Conservation (phyloP, 2,888 invertebrate species). For the Drosophila bunnanda region DNA sequence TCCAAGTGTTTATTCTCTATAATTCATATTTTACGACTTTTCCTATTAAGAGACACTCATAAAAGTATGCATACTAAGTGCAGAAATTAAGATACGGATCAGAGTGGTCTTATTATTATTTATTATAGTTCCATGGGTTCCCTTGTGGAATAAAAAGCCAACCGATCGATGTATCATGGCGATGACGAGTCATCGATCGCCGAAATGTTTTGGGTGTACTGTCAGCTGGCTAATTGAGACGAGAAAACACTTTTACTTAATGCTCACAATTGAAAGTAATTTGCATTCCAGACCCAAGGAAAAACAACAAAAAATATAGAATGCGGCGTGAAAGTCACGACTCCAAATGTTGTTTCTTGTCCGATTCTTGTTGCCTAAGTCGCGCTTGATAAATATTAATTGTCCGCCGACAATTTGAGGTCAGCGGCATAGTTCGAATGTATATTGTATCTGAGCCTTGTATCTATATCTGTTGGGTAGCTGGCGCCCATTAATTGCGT, state of each 20-base stretch:
- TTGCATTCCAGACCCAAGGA: conserved; percentile 59
- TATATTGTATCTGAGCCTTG: conserved; percentile 24
- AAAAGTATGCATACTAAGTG: neutral
- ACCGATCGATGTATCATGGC: conserved; percentile 3
- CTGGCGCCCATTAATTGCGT: conserved; percentile 66
- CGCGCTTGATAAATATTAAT: conserved; percentile 76
- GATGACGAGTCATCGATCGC: conserved; percentile 23
- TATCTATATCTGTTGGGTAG: conserved; percentile 27
- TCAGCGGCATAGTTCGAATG: conserved; percentile 53
- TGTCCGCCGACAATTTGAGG: conserved; percentile 70
- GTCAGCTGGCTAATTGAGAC: conserved; percentile 65
- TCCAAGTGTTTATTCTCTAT: neutral
- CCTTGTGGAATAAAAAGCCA: neutral
- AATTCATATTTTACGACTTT: conserved; percentile 14
- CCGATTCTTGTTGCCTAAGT: conserved; percentile 41
- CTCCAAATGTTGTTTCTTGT: conserved; percentile 24
- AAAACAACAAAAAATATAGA: neutral
- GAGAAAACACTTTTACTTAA: conserved; percentile 62
- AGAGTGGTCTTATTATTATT: neutral
- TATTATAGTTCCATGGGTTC: neutral
- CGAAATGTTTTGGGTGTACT: conserved; percentile 49
- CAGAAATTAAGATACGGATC: conserved; percentile 4
- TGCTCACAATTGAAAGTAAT: conserved; percentile 69
- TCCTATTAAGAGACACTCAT: conserved; percentile 2
- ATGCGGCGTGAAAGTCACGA: conserved; percentile 50